phyloP scores from a whole-genome alignment of 2,888 invertebrate genomes.

The Himalopsyche anomala region DNA sequence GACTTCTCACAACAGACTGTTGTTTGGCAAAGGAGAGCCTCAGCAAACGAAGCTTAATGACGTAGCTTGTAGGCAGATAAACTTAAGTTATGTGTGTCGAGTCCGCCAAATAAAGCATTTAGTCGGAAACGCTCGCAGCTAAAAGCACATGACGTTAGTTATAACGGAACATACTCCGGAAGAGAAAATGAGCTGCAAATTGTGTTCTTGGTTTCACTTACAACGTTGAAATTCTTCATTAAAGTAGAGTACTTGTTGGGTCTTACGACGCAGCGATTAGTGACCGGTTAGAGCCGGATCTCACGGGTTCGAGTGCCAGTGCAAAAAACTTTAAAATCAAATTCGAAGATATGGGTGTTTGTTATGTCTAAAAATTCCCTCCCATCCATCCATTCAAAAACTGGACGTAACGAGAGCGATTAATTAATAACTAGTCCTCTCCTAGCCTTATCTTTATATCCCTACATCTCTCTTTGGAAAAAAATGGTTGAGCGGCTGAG shows the following conservation, averaged over 20 bases:
- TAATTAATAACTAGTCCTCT: no score
- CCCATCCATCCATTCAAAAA: no score
- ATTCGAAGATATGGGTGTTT: no score
- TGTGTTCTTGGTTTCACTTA: neutral
- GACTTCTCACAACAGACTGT: neutral
- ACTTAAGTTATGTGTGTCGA: conserved; percentile 16
- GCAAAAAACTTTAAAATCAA: no score
- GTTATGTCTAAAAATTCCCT: no score
- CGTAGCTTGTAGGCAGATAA: conserved; percentile 1
- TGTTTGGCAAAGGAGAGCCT: conserved; percentile 23
- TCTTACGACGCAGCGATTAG: no score
- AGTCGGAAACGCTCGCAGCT: neutral
- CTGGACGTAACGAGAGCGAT: no score
- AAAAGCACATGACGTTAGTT: neutral
- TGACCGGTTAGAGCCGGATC: no score
- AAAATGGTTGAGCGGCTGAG: no score
- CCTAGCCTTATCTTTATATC: no score
- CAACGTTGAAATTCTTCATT: neutral
- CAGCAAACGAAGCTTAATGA: conserved; percentile 24
- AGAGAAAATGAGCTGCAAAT: neutral
- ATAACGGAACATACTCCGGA: neutral
- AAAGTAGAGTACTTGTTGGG: neutral
- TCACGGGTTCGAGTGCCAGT: no score
- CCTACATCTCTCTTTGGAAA: no score
- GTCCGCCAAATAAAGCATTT: conserved; percentile 30